These are phyloP conservation scores for Salvelinus fontinalis DNA, from an alignment of 2,113 vertebrate genomes.

Conservation along the genomic window DNA sequence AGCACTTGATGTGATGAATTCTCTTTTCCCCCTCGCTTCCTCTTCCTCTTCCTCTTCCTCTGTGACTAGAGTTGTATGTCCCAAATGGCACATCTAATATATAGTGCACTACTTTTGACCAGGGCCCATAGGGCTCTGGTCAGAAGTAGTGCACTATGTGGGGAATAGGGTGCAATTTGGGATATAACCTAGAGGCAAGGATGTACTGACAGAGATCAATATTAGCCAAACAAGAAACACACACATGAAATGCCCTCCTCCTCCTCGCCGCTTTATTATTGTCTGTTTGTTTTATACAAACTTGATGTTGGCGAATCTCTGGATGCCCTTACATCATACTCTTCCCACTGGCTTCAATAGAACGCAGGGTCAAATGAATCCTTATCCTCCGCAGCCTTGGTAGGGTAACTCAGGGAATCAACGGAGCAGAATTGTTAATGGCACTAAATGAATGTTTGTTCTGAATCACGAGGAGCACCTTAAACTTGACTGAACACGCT, in stretches of 20 bases:
- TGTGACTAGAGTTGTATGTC: constrained; percentile 27
- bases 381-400: neutral
- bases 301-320: neutral
- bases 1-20: constrained; percentile 60
- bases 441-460: constrained; percentile 42
- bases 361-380: neutral
- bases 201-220: constrained; percentile 49
- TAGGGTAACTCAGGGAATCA: neutral
- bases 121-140: neutral
- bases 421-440: constrained; percentile 23
- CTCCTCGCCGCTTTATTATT: constrained; percentile 36
- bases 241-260: constrained; percentile 42
- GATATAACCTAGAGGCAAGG: too few relatives aligned
- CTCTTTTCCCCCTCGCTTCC: constrained; percentile 44
- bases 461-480: constrained; percentile 21
- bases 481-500: constrained; percentile 36
- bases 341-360: constrained; percentile 1
- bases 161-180: too few relatives aligned
- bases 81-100: neutral
- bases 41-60: constrained; percentile 32
- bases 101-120: neutral
- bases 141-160: too few relatives aligned
- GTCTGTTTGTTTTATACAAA: constrained; percentile 21
- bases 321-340: constrained; percentile 21
- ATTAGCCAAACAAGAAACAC: constrained; percentile 35